These are phyloP conservation scores for Leucoraja erinaceus DNA, from an alignment of 2,113 vertebrate species.

Conservation along the genomic window DNA sequence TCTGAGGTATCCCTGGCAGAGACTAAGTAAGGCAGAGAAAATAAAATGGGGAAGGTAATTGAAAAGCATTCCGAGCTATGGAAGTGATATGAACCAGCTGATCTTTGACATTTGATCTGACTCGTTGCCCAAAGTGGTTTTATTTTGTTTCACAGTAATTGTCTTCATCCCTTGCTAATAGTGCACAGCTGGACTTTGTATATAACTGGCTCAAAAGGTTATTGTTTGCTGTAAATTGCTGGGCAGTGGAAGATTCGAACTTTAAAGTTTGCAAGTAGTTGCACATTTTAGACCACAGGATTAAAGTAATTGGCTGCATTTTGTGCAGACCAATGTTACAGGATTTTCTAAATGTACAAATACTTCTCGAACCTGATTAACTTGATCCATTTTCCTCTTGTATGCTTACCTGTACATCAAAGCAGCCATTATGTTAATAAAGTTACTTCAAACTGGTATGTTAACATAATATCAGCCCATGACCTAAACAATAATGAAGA, in stretches of 20 bases:
- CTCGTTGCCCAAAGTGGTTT: not conserved
- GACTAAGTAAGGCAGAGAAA: too few relatives aligned
- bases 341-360: not conserved
- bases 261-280: not conserved
- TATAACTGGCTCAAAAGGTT: not conserved
- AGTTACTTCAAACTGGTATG: not conserved
- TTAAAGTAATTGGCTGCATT: not conserved
- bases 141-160: too few relatives aligned
- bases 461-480: not conserved
- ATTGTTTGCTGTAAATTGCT: not conserved
- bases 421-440: not conserved
- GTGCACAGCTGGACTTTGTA: not conserved
- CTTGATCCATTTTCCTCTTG: not conserved
- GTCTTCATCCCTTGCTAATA: not conserved
- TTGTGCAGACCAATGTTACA: not conserved
- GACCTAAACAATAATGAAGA: not conserved
- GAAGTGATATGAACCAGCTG: not conserved
- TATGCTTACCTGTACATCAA: not conserved
- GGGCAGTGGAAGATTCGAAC: not conserved
- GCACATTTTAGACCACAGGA: not conserved
- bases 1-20: too few relatives aligned
- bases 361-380: not conserved
- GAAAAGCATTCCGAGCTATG: too few relatives aligned
- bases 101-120: not conserved
- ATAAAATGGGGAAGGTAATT: too few relatives aligned